phyloP scores from a whole-genome alignment of 2,888 invertebrate species.

The Eupithecia exiguata region DNA sequence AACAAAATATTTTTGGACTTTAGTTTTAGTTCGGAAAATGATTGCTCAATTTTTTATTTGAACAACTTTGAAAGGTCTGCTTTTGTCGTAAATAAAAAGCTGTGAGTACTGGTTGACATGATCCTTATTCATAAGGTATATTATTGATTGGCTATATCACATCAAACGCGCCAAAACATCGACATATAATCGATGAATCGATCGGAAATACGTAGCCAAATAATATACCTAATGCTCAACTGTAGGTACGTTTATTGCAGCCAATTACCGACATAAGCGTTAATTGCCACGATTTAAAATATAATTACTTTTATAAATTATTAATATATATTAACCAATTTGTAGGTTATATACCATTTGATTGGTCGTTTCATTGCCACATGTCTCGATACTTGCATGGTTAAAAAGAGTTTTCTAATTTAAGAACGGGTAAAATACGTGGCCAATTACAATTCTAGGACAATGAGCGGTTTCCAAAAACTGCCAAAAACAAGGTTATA shows the following conservation, averaged over 20 bases:
- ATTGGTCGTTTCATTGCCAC: neutral
- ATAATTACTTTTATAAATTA: neutral
- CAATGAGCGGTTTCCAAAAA: neutral
- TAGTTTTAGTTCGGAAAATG: constrained; percentile 14
- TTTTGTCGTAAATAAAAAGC: constrained; percentile 49
- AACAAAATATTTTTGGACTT: constrained; percentile 22
- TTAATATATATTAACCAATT: no score
- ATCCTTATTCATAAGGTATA: constrained; percentile 7
- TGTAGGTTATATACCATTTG: neutral
- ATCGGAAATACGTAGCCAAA: constrained; percentile 20
- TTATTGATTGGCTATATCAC: constrained; percentile 11
- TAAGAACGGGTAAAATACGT: neutral
- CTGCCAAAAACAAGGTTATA: no score
- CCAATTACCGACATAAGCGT: neutral
- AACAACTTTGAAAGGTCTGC: constrained; percentile 23
- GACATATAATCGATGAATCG: neutral
- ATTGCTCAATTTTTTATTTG: constrained; percentile 16
- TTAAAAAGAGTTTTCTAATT: neutral
- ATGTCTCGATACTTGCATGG: neutral
- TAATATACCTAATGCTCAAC: constrained; percentile 13
- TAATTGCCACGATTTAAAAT: constrained; percentile 12
- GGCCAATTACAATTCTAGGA: neutral
- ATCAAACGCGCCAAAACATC: constrained; percentile 7
- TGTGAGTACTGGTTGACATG: constrained; percentile 10
- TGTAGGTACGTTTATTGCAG: neutral